Base-by-base conservation (phyloP, 2,888 invertebrate species). In the Ormyrus labotus region DNA sequence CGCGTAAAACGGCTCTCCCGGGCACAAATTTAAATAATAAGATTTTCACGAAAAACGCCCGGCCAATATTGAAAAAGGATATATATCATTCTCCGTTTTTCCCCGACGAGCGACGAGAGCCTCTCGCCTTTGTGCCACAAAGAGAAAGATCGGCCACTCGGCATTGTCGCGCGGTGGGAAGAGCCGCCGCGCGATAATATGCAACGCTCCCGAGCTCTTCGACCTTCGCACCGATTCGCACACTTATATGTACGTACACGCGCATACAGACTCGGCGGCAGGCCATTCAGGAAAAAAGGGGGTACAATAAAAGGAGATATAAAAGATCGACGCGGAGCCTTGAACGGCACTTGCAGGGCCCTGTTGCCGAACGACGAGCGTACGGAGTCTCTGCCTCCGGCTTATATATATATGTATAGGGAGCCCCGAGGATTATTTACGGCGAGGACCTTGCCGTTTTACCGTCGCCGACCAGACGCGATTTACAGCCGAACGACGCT, bases 371-470 rank as follows among this genome's bases (percentile, higher is more conserved):
- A 34, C 19, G 34, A 34, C 34, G 34, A 34, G 51, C 50, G 50
- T 34, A 67, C 6, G 19, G 70, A 6, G 70, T 19, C 48, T 60
- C 9, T 58, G 58, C 58, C 6, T 57, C 10, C 50, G 13, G 7
- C 19, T 57, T 57, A 34, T 67, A 53, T 67, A 34, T 34, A 4
- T 34, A 34, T n/a, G n/a, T 19, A 19, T 19, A 4, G 34, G 67
- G 55, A 58, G n/a, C 34, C 3, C 51, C 6, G 57, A 13, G 47
- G 65, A 74, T 74, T 74, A 74, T 74, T 74, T 74, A 74, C 65
- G 73, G 73, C 9, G 60, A 10, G 60, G 63, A 74, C 73, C 73
- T 74, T 74, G 64, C 19, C n/a, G 10, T 61, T 69, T 8, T 51
- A 19, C n/a, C 47, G n/a, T 45, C n/a, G 9, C 6, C 50, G 3